These are phyloP conservation scores for Tragelaphus buxtoni DNA, from an alignment of 2,113 vertebrate genomes.

Conservation along the genomic window DNA sequence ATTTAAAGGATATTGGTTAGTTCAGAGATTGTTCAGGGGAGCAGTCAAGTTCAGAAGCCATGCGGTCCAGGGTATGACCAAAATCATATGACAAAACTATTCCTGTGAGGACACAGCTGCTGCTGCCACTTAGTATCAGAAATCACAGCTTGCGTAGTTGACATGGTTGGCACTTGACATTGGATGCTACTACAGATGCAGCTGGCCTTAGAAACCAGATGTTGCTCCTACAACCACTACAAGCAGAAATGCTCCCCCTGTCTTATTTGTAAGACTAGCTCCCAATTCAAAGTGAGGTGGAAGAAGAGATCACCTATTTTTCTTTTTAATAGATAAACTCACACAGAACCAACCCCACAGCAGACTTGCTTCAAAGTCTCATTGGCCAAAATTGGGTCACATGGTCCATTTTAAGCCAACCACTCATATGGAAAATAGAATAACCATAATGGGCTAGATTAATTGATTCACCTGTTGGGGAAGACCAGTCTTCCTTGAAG, in stretches of 20 bases:
- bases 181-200: too few relatives aligned
- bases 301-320: background rate
- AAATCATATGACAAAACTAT: background rate
- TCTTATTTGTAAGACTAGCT: background rate
- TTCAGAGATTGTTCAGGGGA: background rate
- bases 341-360: background rate
- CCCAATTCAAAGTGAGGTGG: background rate
- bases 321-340: background rate
- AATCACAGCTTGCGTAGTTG: background rate
- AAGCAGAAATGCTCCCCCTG: background rate
- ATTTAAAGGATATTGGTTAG: background rate
- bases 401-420: background rate
- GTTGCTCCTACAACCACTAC: background rate
- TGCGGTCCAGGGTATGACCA: background rate
- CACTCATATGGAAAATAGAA: background rate
- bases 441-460: background rate
- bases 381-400: background rate
- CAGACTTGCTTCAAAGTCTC: background rate
- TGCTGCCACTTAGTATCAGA: background rate
- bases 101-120: background rate
- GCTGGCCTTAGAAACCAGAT: background rate
- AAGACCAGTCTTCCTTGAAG: background rate
- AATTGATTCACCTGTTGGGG: background rate
- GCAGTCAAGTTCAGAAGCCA: background rate
- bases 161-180: too few relatives aligned